Evolutionary conservation across 2,888 invertebrate genomes (phyloP).

Genomic region (Bhutanitis thaidina): DNA sequence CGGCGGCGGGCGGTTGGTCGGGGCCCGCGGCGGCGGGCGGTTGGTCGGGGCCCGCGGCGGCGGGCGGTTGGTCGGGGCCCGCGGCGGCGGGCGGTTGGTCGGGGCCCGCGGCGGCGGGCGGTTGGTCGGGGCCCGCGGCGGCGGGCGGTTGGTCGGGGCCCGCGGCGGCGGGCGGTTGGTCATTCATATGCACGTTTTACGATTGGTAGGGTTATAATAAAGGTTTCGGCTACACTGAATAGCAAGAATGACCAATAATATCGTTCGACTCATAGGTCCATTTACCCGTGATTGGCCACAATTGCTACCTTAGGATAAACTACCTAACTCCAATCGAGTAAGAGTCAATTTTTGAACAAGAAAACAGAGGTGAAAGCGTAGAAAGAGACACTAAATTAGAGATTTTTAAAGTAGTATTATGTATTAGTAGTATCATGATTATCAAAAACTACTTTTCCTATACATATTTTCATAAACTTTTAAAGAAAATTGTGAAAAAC

Average conservation of each 20-base stretch:
- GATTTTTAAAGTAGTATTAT: too few species aligned
- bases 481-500: too few species aligned
- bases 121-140: slow-evolving; percentile 58
- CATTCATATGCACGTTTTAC: slow-evolving; percentile 56
- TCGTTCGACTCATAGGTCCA: slow-evolving; percentile 27
- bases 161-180: slow-evolving; percentile 73
- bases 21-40: slow-evolving; percentile 41
- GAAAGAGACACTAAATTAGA: slow-evolving; percentile 16
- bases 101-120: slow-evolving; percentile 40
- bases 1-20: too few species aligned
- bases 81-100: too few species aligned
- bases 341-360: slow-evolving; percentile 23
- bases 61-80: slow-evolving; percentile 68
- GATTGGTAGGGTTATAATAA: slow-evolving; percentile 36
- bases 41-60: slow-evolving; percentile 59
- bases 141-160: slow-evolving; percentile 68
- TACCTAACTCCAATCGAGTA: slow-evolving; percentile 18
- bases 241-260: slow-evolving; percentile 36
- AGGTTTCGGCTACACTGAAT: slow-evolving; percentile 32
- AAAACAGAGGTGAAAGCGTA: slow-evolving; percentile 12
- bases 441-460: too few species aligned
- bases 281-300: slow-evolving; percentile 35
- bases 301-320: slow-evolving; percentile 28
- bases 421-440: too few species aligned
- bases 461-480: too few species aligned